phyloP scores from a whole-genome alignment of 2,797 vertebrate species.

The Mallotus villosus region DNA sequence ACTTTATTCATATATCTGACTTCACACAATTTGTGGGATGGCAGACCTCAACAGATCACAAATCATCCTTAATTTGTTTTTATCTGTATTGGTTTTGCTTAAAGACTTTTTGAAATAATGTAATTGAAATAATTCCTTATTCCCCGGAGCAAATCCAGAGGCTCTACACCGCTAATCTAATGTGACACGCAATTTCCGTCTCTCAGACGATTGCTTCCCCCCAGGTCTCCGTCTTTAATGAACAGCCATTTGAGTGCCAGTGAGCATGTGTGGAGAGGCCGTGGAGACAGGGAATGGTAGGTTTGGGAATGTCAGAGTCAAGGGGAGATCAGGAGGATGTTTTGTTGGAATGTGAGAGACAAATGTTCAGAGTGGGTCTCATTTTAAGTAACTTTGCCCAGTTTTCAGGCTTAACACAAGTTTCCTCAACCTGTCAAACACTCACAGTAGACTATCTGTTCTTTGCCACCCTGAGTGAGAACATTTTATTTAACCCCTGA shows the following conservation, averaged over 20 bases:
- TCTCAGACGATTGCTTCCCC: slow-evolving; percentile 78
- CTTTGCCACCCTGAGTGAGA: not conserved
- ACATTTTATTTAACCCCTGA: not conserved
- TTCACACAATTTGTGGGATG: slow-evolving; percentile 66
- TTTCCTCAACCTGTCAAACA: not conserved
- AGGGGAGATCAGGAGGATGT: slow-evolving; percentile 32
- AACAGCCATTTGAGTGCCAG: slow-evolving; percentile 77
- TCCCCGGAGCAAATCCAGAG: slow-evolving; percentile 75
- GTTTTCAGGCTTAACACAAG: not conserved
- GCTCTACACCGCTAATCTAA: slow-evolving; percentile 77
- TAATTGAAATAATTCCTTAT: slow-evolving; percentile 80
- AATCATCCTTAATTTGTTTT: slow-evolving; percentile 80
- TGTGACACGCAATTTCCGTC: slow-evolving; percentile 80
- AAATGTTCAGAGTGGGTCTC: not conserved
- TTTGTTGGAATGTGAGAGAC: not conserved
- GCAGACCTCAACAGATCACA: slow-evolving; percentile 68
- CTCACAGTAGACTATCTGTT: not conserved
- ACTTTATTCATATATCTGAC: slow-evolving; percentile 68
- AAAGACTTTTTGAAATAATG: slow-evolving; percentile 80
- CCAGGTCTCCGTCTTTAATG: slow-evolving; percentile 79
- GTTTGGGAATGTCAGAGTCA: slow-evolving; percentile 63
- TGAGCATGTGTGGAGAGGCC: slow-evolving; percentile 36
- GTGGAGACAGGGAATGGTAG: slow-evolving; percentile 54
- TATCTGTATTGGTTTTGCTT: slow-evolving; percentile 78
- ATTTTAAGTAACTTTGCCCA: slow-evolving; percentile 30